Base-by-base conservation (phyloP, 2,888 invertebrate genomes). In the Catocala sponsa region DNA sequence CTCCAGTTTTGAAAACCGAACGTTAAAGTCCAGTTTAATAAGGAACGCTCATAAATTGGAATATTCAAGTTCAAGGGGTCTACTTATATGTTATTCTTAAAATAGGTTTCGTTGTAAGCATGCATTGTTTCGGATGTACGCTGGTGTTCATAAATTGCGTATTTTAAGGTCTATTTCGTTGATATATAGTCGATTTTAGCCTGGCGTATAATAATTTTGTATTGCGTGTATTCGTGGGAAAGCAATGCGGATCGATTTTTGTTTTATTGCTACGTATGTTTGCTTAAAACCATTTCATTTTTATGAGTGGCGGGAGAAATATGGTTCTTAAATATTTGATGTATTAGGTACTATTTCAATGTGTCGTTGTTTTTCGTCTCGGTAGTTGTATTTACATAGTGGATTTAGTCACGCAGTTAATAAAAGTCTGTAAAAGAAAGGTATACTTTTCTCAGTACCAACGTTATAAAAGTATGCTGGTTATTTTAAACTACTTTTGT, bases 51-150 rank as follows among this genome's bases (percentile, higher is more conserved):
- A 47, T 55, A 41, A 54, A 62, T 64, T 51, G 55, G 48, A 50
- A 47, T 63, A 38, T 42, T 69, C 55, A 53, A 63, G 60, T 64
- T 58, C 56, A 63, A 70, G 63, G 59, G 70, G 55, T 76, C 75
- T 71, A 55, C 44, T 7, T 63, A 46, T 32, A 60, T 78, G 69
- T 72, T 65, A 53, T 35, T 63, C 62, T 63, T 58, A 66, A 76
- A 79, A 77, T 77, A 79, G 77, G 67, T 66, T 76, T 71, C 63
- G 64, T 65, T 73, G 61, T 73, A 73, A 74, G 71, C 63, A 58
- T 68, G 63, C 74, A 68, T 77, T 77, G 76, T 77, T 76, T 76
- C 61, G 65, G 54, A 66, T 75, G 59, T 64, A 63, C 56, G 49
- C 59, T 53, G 50, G 33, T 33, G 13, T 41, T 41, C 55, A 42